Percentiles rank a stretch among this genome's conserved stretches.
Evolutionary conservation across 1,140 invertebrate species (phyloP).

Genomic region (Drosophila nigromelanica): DNA sequence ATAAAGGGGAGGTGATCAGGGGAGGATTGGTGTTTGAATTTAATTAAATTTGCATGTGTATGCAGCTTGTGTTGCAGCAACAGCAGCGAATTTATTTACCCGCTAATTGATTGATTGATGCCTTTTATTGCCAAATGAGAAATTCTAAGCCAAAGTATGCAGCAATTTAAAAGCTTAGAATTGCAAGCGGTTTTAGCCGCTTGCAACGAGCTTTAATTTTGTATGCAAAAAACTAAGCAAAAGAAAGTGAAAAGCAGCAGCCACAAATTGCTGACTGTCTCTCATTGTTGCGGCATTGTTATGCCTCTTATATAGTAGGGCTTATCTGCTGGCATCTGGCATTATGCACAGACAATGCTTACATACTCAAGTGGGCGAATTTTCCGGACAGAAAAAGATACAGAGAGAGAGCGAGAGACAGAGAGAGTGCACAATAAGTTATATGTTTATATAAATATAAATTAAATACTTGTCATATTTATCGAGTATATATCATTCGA

Average conservation of each 20-base stretch:
- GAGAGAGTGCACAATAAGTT: neutral
- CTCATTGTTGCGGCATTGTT: neutral
- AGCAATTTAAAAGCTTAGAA: neutral
- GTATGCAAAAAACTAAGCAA: neutral
- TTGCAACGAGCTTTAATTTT: neutral
- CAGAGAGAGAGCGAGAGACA: neutral
- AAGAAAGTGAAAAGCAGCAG: constrained; percentile 5
- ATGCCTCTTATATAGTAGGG: neutral
- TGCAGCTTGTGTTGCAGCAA: neutral
- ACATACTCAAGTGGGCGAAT: neutral
- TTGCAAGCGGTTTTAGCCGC: neutral
- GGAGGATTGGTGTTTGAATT: neutral
- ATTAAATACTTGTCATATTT: neutral
- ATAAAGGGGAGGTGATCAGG: neutral
- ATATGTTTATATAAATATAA: too few relatives aligned
- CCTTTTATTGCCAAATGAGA: neutral
- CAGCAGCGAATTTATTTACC: constrained; percentile 2
- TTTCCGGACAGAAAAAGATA: neutral
- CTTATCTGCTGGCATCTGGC: constrained; percentile 3
- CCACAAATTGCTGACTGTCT: neutral
- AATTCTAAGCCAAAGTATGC: neutral
- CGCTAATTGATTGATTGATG: constrained; percentile 46
- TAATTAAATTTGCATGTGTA: constrained; percentile 52
- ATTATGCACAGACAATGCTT: constrained; percentile 4
- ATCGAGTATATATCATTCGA: neutral